Evolutionary conservation across 1,140 invertebrate species (phyloP), one percentile per base, ranked within the genome.

Genomic region (Aphelenchoides fujianensis): DNA sequence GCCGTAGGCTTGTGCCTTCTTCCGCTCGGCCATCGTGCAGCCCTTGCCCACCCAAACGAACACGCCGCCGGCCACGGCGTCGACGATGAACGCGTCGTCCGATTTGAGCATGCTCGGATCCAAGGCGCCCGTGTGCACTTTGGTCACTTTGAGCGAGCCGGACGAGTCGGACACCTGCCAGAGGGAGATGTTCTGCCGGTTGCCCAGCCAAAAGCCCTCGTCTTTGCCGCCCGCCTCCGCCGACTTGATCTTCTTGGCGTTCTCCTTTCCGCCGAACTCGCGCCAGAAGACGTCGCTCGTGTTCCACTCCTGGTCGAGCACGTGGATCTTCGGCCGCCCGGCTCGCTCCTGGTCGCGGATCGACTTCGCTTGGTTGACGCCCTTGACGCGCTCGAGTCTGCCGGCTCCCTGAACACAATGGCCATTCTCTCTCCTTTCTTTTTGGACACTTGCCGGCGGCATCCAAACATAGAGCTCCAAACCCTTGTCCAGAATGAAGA

Each of bases 11-110:
- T 93, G 90, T 0, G 91, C 89, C 82, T 91, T 89, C 12, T 88
- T 84, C 79, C 91, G 92, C 86, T 94, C 92, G 80, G 90, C 88
- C 63, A 88, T 86, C 2, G 89, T 90, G 35, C 91, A 89, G 35
- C 89, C 88, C 78, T 90, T 91, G 28, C 92, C 92, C 63, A 93
- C 89, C 92, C 92, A 94, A 0, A 92, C 91, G 84, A 90, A 94
- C 48, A 94, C 88, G 32, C 90, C 91, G 55, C 91, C 90, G 63
- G 89, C 89, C 2, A 90, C 90, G 2, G 91, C 90, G 83, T 94
- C 92, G 81, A 94, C 84, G 70, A 94, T 90, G 77, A 92, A 94
- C 70, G 90, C 91, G 82, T 94, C 92, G 30, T 84, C 82, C 1
- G 81, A 69, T 28, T 82, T 78, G 30, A 82, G 54, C 35, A 75